Evolutionary conservation across 1,140 invertebrate genomes (phyloP).

Genomic region (Heterodera schachtii): DNA sequence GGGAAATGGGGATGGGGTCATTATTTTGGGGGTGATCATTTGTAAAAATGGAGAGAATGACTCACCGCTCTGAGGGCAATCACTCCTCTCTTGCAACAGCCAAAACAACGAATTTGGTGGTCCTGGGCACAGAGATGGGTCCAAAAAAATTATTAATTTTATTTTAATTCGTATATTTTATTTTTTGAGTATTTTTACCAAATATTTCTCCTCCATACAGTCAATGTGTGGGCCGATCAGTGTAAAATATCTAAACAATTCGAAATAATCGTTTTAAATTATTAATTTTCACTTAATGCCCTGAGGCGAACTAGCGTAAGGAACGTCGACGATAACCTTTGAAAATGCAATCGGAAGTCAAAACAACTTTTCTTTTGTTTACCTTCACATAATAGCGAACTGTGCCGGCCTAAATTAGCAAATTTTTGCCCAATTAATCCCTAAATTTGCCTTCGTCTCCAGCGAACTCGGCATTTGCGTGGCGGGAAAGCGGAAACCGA

Average conservation of each 20-base stretch:
- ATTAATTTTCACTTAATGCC: conserved; percentile 72
- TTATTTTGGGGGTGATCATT: too few species aligned
- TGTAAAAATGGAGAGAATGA: background rate
- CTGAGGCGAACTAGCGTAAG: conserved; percentile 81
- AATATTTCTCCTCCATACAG: conserved; percentile 82
- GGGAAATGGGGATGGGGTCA: too few species aligned
- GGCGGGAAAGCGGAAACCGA: conserved; percentile 79
- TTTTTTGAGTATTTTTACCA: conserved; percentile 70
- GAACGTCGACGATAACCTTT: conserved; percentile 77
- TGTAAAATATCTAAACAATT: conserved; percentile 73
- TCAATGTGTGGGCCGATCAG: conserved; percentile 82
- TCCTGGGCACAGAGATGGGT: conserved; percentile 76
- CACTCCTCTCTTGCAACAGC: conserved; percentile 77
- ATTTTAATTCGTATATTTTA: conserved; percentile 17
- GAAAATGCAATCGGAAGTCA: background rate
- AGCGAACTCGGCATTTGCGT: conserved; percentile 79
- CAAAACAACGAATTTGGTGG: conserved; percentile 76
- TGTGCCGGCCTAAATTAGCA: conserved; percentile 70
- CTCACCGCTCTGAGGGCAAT: conserved; percentile 72
- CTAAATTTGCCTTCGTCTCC: conserved; percentile 70
- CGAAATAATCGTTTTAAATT: too few species aligned
- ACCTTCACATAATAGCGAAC: conserved; percentile 76
- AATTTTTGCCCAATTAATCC: background rate
- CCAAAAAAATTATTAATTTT: conserved; percentile 67
- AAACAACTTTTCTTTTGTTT: background rate